A percentile compares a stretch with the other conserved stretches of the same genome.
phyloP scores from a whole-genome alignment of 2,113 vertebrate genomes.

The Morone chrysops region DNA sequence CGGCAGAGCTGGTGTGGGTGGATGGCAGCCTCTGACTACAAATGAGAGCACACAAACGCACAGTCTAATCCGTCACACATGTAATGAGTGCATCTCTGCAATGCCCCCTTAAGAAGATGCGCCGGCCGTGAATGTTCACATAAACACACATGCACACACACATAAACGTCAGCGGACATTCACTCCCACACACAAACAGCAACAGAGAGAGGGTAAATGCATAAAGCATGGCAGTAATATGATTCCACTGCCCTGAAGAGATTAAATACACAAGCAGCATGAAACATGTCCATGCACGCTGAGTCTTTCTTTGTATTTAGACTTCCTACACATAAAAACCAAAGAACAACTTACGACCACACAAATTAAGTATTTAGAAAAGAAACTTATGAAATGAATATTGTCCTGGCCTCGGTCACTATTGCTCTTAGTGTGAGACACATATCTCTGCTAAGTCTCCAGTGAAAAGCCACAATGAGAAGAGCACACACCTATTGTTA shows the following conservation, averaged over 20 bases:
- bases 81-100: conserved; percentile 54
- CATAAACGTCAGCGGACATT: not conserved
- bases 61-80: conserved; percentile 59
- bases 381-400: not conserved
- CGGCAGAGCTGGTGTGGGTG: conserved; percentile 61
- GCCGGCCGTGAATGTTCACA: not conserved
- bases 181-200: conserved; percentile 4
- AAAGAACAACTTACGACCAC: not conserved
- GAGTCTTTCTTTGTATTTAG: not conserved
- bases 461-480: conserved; percentile 24
- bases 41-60: conserved; percentile 70
- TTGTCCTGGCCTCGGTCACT: not conserved
- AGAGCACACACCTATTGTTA: conserved; percentile 32
- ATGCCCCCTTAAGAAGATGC: conserved; percentile 9
- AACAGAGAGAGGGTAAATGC: conserved; percentile 7
- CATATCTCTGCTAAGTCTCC: not conserved
- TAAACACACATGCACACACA: not conserved
- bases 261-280: conserved; percentile 31
- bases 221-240: conserved; percentile 32
- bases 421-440: conserved; percentile 8
- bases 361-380: not conserved
- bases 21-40: conserved; percentile 74
- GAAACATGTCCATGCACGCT: not conserved
- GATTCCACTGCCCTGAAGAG: conserved; percentile 25
- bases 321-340: not conserved